Evolutionary conservation across 2,888 invertebrate genomes (phyloP).

Genomic region (Epinotia nisella): DNA sequence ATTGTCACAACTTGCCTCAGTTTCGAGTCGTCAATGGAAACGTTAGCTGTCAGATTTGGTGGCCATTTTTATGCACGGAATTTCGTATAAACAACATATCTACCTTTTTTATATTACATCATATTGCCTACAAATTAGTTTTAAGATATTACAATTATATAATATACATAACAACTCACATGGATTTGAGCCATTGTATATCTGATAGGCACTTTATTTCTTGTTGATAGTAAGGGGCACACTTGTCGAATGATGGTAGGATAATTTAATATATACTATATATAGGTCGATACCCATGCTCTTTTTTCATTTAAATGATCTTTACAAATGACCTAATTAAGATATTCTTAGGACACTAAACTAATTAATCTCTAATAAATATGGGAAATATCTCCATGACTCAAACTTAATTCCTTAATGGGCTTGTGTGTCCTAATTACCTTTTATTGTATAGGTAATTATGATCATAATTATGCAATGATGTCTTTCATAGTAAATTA

Average conservation of each 20-base stretch:
- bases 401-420: background rate
- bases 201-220: background rate
- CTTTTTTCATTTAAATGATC: constrained; percentile 16
- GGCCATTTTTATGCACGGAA: too few species aligned
- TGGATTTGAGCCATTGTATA: constrained; percentile 22
- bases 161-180: constrained; percentile 7
- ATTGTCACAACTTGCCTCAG: too few species aligned
- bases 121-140: too few species aligned
- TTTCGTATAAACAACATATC: too few species aligned
- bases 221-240: background rate
- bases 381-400: constrained; percentile 2
- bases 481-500: background rate
- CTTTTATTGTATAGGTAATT: background rate
- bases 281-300: constrained; percentile 2
- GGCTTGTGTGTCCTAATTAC: background rate
- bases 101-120: too few species aligned
- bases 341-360: background rate
- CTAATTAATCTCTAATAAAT: constrained; percentile 9
- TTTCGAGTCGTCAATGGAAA: too few species aligned
- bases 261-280: background rate
- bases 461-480: background rate
- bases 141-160: background rate
- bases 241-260: constrained; percentile 25
- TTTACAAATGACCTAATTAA: constrained; percentile 1
- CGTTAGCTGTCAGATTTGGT: too few species aligned